Conservation (phyloP, 1,140 invertebrate species). For the Epicauta chinensis region DNA sequence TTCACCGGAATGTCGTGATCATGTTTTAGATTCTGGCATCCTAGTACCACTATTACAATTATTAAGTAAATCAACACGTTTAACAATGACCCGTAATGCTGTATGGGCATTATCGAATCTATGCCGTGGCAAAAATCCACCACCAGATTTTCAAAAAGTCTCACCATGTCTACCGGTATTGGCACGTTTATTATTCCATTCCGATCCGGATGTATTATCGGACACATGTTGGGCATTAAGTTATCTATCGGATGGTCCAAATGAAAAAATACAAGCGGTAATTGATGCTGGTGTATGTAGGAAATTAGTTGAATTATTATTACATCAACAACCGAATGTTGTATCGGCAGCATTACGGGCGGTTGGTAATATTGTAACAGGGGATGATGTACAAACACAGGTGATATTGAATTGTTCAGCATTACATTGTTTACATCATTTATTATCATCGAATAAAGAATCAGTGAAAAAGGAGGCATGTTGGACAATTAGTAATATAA, state of each 20-base stretch:
- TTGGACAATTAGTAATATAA: constrained; percentile 98
- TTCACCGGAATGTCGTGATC: constrained; percentile 86
- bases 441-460: constrained; percentile 76
- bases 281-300: constrained; percentile 94
- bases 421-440: constrained; percentile 74
- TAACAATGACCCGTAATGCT: constrained; percentile 95
- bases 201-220: constrained; percentile 85
- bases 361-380: constrained; percentile 97
- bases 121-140: constrained; percentile 95
- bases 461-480: constrained; percentile 93
- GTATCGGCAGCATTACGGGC: constrained; percentile 92
- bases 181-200: constrained; percentile 80
- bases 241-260: constrained; percentile 93
- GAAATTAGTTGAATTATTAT: constrained; percentile 87
- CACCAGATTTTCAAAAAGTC: constrained; percentile 87
- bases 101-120: constrained; percentile 96
- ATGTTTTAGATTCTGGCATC: constrained; percentile 80
- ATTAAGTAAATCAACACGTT: constrained; percentile 69
- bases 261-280: constrained; percentile 97
- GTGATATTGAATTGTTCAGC: constrained; percentile 88
- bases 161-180: constrained; percentile 78
- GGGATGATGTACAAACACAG: constrained; percentile 96
- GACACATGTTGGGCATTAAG: constrained; percentile 95
- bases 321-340: constrained; percentile 85
- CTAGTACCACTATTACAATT: constrained; percentile 85